These are phyloP conservation scores for Drosophila sechellia DNA, from an alignment of 1,140 invertebrate species.

Conservation along the genomic window DNA sequence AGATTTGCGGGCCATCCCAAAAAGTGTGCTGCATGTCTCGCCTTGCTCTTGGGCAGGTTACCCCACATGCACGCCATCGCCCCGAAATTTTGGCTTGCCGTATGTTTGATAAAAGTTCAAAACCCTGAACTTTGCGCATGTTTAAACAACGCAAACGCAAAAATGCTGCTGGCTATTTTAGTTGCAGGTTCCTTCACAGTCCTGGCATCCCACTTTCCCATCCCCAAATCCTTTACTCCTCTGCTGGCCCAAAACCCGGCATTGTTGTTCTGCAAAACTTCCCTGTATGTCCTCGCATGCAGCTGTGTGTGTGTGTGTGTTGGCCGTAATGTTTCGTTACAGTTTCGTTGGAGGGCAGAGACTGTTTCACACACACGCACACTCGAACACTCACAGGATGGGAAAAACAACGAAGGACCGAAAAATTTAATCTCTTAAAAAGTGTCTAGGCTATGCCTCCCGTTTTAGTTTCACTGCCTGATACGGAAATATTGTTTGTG, in stretches of 20 bases:
- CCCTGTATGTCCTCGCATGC: slow-evolving; percentile 47
- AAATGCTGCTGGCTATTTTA: slow-evolving; percentile 83
- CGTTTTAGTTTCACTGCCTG: slow-evolving; percentile 59
- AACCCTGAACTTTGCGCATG: slow-evolving; percentile 82
- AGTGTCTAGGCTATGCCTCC: slow-evolving; percentile 73
- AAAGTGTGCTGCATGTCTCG: slow-evolving; percentile 42
- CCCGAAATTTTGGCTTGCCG: slow-evolving; percentile 49
- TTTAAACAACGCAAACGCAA: slow-evolving; percentile 83
- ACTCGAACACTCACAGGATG: not conserved
- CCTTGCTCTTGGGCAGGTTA: slow-evolving; percentile 25
- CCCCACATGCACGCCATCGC: not conserved
- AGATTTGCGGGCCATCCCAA: slow-evolving; percentile 37
- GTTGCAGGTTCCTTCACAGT: slow-evolving; percentile 55
- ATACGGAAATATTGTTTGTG: slow-evolving; percentile 81
- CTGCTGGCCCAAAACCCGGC: slow-evolving; percentile 11
- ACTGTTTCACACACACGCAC: not conserved
- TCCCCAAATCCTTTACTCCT: not conserved
- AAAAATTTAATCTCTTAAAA: slow-evolving; percentile 83
- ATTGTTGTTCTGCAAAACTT: slow-evolving; percentile 73
- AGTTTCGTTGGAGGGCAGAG: slow-evolving; percentile 43
- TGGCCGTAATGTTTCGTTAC: slow-evolving; percentile 68
- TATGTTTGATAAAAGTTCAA: slow-evolving; percentile 83
- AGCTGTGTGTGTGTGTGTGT: not conserved
- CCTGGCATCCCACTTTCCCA: not conserved
- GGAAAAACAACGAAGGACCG: slow-evolving; percentile 34